phyloP scores from a whole-genome alignment of 1,140 invertebrate species.

The Brachionus calyciflorus region DNA sequence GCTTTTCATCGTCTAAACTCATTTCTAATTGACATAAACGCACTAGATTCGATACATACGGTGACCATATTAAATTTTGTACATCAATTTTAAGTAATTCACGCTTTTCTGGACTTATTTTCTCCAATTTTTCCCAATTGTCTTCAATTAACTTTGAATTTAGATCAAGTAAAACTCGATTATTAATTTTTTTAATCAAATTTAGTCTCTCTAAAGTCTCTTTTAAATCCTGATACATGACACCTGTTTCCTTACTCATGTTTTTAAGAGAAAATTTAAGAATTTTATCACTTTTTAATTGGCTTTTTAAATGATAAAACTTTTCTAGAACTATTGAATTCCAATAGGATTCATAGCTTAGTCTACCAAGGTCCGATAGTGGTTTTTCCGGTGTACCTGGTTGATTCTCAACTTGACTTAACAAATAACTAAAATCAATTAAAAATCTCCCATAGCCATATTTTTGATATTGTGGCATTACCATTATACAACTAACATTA shows the following conservation, averaged over 20 bases:
- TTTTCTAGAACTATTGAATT: constrained; percentile 68
- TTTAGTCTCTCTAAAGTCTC: neutral
- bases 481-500: constrained; percentile 99
- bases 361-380: constrained; percentile 84
- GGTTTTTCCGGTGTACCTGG: constrained; percentile 96
- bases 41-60: constrained; percentile 20
- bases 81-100: neutral
- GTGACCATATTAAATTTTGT: constrained; percentile 7
- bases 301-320: neutral
- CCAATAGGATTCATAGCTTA: constrained; percentile 96
- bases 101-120: neutral
- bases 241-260: neutral
- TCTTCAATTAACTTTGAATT: neutral
- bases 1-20: neutral
- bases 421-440: constrained; percentile 95
- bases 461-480: constrained; percentile 93
- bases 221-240: neutral
- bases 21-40: neutral
- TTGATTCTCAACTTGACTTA: constrained; percentile 80
- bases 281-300: neutral
- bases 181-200: neutral
- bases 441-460: constrained; percentile 93
- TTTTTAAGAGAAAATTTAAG: neutral
- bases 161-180: neutral
- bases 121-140: neutral